Conservation (phyloP, 2,797 vertebrate genomes). For the Iguana delicatissima region DNA sequence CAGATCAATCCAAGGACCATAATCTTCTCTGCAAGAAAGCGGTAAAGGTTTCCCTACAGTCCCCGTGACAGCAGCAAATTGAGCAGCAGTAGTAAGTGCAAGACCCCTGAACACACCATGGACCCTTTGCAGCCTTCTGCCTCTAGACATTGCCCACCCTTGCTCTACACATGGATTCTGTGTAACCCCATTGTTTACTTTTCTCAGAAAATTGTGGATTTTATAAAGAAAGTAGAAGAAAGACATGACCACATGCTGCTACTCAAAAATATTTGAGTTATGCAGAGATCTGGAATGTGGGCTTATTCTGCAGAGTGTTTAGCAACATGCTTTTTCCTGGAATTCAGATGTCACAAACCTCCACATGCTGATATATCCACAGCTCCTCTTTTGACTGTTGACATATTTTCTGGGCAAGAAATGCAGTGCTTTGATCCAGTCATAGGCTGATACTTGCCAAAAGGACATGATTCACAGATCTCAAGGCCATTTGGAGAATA, state of each 20-base stretch:
- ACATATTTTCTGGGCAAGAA: constrained; percentile 87
- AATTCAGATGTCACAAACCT: constrained; percentile 81
- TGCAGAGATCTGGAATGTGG: neutral
- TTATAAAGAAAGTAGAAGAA: constrained; percentile 4
- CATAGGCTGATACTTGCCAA: constrained; percentile 90
- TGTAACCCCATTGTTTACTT: neutral
- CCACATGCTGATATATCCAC: constrained; percentile 91
- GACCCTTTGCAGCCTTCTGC: too few relatives aligned
- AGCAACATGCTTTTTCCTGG: constrained; percentile 17
- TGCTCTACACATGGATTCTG: neutral
- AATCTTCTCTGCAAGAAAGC: too few relatives aligned
- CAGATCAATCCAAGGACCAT: neutral
- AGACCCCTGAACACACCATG: too few relatives aligned
- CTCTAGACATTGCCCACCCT: neutral
- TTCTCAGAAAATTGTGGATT: neutral
- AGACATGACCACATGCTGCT: neutral
- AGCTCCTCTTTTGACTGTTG: constrained; percentile 94
- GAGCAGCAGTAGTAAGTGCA: neutral
- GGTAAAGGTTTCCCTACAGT: neutral
- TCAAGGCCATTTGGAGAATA: constrained; percentile 93
- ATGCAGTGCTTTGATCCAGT: constrained; percentile 88
- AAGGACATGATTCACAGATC: constrained; percentile 94
- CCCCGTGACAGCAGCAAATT: too few relatives aligned
- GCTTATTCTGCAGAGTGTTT: constrained; percentile 11
- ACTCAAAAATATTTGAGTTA: constrained; percentile 31